These are phyloP conservation scores for Podiceps cristatus DNA, from an alignment of 2,113 vertebrate genomes.

Conservation along the genomic window DNA sequence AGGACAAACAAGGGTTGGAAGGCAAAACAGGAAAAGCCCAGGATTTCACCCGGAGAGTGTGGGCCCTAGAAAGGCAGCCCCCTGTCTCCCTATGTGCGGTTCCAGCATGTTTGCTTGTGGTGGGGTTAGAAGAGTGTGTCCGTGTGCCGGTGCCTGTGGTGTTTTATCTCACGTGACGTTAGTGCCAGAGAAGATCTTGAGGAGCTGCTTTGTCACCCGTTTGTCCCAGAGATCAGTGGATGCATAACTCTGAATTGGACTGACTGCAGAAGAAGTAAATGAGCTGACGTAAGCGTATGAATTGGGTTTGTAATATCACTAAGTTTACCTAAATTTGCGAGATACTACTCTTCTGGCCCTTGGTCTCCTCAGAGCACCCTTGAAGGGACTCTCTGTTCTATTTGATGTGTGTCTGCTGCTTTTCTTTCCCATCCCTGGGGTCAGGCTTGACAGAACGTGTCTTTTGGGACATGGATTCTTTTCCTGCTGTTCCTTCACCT, in stretches of 20 bases:
- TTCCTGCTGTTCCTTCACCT: not conserved
- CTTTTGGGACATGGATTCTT: not conserved
- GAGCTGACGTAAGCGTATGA: not conserved
- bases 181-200: rapidly evolving
- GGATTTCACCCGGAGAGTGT: not conserved
- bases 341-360: not conserved
- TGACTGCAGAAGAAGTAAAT: not conserved
- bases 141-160: not conserved
- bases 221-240: not conserved
- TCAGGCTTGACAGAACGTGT: not conserved
- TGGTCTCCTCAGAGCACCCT: not conserved
- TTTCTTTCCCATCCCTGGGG: not conserved
- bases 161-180: not conserved
- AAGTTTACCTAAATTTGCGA: not conserved
- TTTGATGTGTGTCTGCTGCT: not conserved
- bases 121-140: not conserved
- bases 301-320: not conserved
- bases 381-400: not conserved
- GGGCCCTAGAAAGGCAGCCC: not conserved
- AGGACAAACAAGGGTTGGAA: not conserved
- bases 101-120: not conserved
- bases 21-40: not conserved
- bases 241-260: not conserved
- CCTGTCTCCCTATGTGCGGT: rapidly evolving
- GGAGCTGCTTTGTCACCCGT: not conserved